phyloP scores from a whole-genome alignment of 2,113 vertebrate genomes.

The Erythrocebus patas region DNA sequence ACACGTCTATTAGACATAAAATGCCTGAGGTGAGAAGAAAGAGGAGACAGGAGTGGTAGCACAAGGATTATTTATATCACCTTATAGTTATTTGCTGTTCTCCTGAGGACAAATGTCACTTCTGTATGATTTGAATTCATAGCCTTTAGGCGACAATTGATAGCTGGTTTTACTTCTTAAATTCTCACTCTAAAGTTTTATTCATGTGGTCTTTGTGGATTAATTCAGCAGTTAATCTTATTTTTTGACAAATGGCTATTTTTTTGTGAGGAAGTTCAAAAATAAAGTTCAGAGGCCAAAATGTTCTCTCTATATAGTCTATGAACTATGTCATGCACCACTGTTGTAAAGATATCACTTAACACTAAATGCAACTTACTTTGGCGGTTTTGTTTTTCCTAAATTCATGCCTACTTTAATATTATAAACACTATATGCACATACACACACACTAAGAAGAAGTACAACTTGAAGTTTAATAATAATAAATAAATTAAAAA shows the following conservation, averaged over 20 bases:
- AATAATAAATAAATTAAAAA: too few relatives aligned
- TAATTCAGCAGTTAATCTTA: slow-evolving; percentile 56
- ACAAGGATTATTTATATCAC: neutral
- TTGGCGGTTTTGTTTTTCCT: neutral
- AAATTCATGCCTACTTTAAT: neutral
- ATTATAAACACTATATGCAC: neutral
- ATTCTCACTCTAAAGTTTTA: slow-evolving; percentile 41
- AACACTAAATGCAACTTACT: neutral
- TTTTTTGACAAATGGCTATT: slow-evolving; percentile 37
- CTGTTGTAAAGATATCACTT: neutral
- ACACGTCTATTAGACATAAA: neutral
- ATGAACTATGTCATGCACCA: neutral
- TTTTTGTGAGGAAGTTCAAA: neutral
- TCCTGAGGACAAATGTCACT: neutral
- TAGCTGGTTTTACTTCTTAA: slow-evolving; percentile 13
- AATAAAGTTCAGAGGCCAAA: slow-evolving; percentile 10
- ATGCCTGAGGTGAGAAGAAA: neutral
- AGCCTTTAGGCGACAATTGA: slow-evolving; percentile 43
- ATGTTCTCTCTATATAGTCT: neutral
- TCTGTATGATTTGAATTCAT: slow-evolving; percentile 46
- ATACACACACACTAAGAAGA: rapidly evolving
- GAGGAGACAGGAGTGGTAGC: rapidly evolving
- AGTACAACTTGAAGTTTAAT: too few relatives aligned
- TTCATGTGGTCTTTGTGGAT: slow-evolving; percentile 32
- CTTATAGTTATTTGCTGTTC: neutral